Conservation (phyloP, 2,113 vertebrate species). For the Eonycteris spelaea region DNA sequence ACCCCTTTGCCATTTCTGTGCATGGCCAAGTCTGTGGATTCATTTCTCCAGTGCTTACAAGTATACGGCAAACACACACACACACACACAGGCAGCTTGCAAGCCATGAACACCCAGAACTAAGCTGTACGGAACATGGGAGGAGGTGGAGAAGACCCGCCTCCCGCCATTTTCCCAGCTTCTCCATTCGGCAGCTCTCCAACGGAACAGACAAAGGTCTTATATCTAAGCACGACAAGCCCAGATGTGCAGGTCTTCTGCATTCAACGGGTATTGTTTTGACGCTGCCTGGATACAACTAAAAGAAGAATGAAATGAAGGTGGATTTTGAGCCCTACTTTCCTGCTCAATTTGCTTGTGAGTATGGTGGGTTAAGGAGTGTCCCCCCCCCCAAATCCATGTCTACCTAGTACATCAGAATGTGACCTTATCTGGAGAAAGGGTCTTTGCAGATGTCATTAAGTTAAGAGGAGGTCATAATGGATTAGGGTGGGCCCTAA, state of each 20-base stretch:
- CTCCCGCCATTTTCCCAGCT: rapidly evolving
- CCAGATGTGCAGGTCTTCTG: too few relatives aligned
- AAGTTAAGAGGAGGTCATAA: neutral
- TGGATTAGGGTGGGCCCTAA: neutral
- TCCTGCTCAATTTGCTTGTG: neutral
- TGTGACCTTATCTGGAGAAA: neutral
- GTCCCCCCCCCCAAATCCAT: neutral
- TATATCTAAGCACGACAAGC: rapidly evolving
- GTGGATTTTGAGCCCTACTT: neutral
- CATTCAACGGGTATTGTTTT: neutral
- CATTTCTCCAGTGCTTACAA: neutral
- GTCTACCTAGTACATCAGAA: neutral
- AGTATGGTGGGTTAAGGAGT: neutral
- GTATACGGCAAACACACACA: neutral
- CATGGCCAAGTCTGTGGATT: neutral
- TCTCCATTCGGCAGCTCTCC: neutral
- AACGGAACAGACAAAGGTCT: neutral
- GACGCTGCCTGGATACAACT: neutral
- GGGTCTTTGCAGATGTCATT: neutral
- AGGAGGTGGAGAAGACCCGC: neutral
- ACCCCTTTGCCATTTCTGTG: neutral
- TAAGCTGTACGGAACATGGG: rapidly evolving
- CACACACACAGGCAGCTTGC: neutral
- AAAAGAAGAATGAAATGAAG: neutral
- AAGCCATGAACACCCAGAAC: neutral